Evolutionary conservation across 2,113 vertebrate species (phyloP).

Genomic region (Protobothrops flavoviridis): DNA sequence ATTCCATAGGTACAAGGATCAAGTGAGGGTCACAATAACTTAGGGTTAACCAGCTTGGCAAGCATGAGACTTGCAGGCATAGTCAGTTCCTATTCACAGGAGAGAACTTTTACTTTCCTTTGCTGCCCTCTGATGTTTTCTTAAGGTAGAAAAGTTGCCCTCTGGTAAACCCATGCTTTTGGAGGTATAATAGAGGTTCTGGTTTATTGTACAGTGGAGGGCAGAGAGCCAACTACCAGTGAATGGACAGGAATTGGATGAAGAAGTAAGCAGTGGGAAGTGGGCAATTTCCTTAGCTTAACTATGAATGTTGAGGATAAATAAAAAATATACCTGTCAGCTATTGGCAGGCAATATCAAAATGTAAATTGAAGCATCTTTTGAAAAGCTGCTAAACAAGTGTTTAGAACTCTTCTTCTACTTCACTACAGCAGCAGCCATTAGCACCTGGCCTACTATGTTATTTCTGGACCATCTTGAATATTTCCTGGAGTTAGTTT

Average conservation of each 20-base stretch:
- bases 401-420: not conserved
- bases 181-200: not conserved
- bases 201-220: not conserved
- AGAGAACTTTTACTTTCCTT: not conserved
- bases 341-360: not conserved
- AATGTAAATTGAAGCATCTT: not conserved
- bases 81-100: not conserved
- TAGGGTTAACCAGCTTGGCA: not conserved
- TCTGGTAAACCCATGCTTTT: not conserved
- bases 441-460: not conserved
- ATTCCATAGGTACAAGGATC: not conserved
- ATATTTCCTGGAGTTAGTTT: not conserved
- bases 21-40: not conserved
- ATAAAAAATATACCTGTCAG: not conserved
- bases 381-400: not conserved
- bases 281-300: not conserved
- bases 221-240: not conserved
- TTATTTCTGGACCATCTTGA: not conserved
- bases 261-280: not conserved
- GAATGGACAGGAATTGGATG: not conserved
- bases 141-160: not conserved
- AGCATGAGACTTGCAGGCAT: not conserved
- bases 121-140: not conserved
- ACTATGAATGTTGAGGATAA: not conserved
- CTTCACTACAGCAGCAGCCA: not conserved